Percentiles rank a stretch among this genome's conserved stretches.
Evolutionary conservation across 92 coral and sea anemone genomes (phyloP).

Genomic region (Zoanthus sansibaricus): DNA sequence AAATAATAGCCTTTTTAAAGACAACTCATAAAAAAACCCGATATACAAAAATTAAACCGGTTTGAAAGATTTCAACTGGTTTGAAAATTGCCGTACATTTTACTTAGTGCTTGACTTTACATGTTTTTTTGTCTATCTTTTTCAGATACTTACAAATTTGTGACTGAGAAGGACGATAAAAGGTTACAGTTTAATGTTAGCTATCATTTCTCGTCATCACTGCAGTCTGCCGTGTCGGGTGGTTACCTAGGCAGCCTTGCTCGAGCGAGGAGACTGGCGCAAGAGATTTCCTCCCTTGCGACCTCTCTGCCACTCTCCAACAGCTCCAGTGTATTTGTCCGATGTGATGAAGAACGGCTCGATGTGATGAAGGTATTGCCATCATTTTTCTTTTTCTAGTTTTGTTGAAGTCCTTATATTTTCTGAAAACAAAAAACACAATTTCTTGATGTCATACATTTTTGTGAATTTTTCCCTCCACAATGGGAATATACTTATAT

Average conservation of each 20-base stretch:
- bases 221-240: constrained; percentile 87
- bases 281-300: constrained; percentile 97
- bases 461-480: too few species aligned
- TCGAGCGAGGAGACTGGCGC: constrained; percentile 96
- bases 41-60: too few species aligned
- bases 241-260: constrained; percentile 91
- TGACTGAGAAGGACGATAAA: constrained; percentile 85
- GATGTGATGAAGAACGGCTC: constrained; percentile 97
- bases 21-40: neutral
- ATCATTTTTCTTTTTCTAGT: neutral
- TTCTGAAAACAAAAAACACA: too few species aligned
- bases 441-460: too few species aligned
- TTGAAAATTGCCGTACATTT: neutral
- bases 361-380: constrained; percentile 95
- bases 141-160: constrained; percentile 83
- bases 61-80: too few species aligned
- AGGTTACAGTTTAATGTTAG: constrained; percentile 81
- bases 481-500: too few species aligned
- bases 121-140: neutral
- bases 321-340: constrained; percentile 98
- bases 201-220: constrained; percentile 90
- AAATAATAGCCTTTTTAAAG: too few species aligned
- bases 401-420: too few species aligned
- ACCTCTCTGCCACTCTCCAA: constrained; percentile 95
- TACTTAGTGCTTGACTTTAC: too few species aligned